A percentile compares a stretch with the other conserved stretches of the same genome.
Evolutionary conservation across 2,797 vertebrate genomes (phyloP).

Genomic region (Lacerta agilis): DNA sequence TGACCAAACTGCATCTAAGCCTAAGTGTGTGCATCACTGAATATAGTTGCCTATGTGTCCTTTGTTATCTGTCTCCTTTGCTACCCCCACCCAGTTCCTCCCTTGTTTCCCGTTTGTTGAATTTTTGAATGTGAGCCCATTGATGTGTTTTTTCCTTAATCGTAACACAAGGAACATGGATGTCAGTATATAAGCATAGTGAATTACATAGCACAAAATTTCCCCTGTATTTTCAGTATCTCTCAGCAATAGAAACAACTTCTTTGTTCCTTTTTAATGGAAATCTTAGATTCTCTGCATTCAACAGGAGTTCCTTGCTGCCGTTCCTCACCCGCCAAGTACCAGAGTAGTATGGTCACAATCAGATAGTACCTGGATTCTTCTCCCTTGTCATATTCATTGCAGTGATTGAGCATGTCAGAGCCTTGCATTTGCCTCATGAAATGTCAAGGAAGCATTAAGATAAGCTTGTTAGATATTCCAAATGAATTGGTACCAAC

Average conservation of each 20-base stretch:
- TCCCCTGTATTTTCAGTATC: neutral
- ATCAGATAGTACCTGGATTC: neutral
- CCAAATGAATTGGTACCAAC: no score
- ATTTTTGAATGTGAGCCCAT: neutral
- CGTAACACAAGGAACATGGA: neutral
- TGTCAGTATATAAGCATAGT: neutral
- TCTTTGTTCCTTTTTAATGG: neutral
- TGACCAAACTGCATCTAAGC: neutral
- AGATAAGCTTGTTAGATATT: neutral
- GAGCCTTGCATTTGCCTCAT: neutral
- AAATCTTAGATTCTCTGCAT: neutral
- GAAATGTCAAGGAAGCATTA: neutral
- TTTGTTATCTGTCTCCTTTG: neutral
- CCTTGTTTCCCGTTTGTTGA: neutral
- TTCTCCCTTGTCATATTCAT: neutral
- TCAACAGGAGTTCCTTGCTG: neutral
- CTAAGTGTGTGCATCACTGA: neutral
- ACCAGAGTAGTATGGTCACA: neutral
- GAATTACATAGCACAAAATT: neutral
- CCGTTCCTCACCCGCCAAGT: neutral
- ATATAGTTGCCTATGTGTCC: neutral
- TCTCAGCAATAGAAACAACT: neutral
- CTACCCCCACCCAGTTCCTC: neutral
- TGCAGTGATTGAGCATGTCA: neutral
- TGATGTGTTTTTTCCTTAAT: neutral